Base-by-base conservation (phyloP, 1,140 invertebrate species). In the Tetranychus urticae region DNA sequence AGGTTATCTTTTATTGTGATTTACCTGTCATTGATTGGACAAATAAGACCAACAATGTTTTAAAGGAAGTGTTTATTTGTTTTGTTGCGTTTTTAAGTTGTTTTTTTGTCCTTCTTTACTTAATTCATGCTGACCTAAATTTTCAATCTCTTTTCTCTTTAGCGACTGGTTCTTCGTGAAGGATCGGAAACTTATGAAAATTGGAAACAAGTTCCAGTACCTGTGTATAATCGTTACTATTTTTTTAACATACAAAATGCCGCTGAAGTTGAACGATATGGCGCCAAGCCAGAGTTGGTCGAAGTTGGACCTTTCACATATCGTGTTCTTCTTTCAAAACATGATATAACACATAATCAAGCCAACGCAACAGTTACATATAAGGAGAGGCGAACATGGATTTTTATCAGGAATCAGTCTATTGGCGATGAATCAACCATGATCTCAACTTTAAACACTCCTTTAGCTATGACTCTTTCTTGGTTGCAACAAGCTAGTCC, bases 191-290 rank as follows among this genome's bases (percentile, higher is more conserved):
- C 67, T 0, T 72, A 69, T 62, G 68, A 71, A 23, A 63, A 66
- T 33, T 77, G 74, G 74, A 63, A 69, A 45, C 66, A 69, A 46
- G 67, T 74, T 3, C 70, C 73, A 2, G 66, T 76, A 8, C 74
- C 76, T 10, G 72, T 76, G 46, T 74, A 72, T 62, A 71, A 76
- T 59, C 70, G 73, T 57, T 72, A 77, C 48, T 77, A 72, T 63
- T 68, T 91, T 34, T 91, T 87, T 75, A 89, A 92, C 72, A 82
- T 92, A 8, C 86, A 85, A 23, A 93, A 93, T 71, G 82, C 84
- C 0, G 82, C 88, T 63, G 86, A 58, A 31, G 23, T 58, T 35
- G 42, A 45, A 33, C 13, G 33, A 31, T 36, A 33, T 34, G 57
- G 57, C 12, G 34, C 23, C 42, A 58, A 58, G 23, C 87, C 88